Base-by-base conservation (phyloP, 2,888 invertebrate genomes). In the Tillus elongatus region DNA sequence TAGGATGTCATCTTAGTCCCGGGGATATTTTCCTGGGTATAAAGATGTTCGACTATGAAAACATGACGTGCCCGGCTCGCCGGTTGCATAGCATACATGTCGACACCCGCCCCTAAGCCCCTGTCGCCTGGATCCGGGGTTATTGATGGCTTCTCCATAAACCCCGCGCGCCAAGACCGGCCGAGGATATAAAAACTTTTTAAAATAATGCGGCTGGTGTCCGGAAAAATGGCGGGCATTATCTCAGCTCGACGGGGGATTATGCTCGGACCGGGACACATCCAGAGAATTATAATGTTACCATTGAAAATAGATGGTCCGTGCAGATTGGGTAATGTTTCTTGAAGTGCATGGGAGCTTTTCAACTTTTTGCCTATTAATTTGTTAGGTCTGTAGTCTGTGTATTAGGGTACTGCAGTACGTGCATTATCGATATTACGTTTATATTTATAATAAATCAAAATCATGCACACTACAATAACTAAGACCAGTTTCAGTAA, bases 191-290 rank as follows among this genome's bases (percentile, higher is more conserved):
- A 63, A 63, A 63, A 63, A 61, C 51, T 63, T 63, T 63, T 63
- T 61, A 62, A 63, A 63, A 63, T 63, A 63, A 63, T 63, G 61
- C 62, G 56, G 52, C 54, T 56, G 60, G 61, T 60, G 63, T 60
- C 58, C 53, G 56, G 61, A 61, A 61, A 62, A 63, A 64, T 64
- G 60, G 60, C 57, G 47, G 54, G 58, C 60, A 61, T 63, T 64
- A 61, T 63, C 60, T 60, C 52, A 53, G 57, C 60, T 56, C 60
- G 56, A 50, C 55, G 51, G 60, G 58, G 60, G 60, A 62, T 62
- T 60, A 58, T 46, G 49, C 42, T 45, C 44, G 45, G 40, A 44
- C 46, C 37, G 47, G 43, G 24, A 19, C 6, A 19, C n/a, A 8
- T n/a, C n/a, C n/a, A n/a, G n/a, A 19, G 6, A 6, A n/a, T 19